phyloP scores from a whole-genome alignment of 2,797 vertebrate species.

The Gephyroberyx darwinii region DNA sequence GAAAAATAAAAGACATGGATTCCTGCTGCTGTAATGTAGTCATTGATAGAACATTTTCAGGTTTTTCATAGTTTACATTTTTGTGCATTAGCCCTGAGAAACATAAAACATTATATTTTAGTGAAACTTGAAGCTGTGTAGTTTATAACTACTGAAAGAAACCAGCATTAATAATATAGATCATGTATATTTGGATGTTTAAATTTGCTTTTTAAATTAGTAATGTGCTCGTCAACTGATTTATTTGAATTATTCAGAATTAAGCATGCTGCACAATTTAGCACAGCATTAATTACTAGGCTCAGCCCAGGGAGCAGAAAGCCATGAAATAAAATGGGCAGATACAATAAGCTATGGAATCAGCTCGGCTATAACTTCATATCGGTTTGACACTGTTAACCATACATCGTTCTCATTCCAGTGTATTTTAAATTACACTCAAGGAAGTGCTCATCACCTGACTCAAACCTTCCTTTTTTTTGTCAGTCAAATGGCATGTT shows the following conservation, averaged over 20 bases:
- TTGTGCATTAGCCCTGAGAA: conserved; percentile 55
- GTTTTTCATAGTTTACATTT: conserved; percentile 61
- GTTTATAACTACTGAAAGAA: conserved; percentile 23
- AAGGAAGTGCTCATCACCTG: conserved; percentile 7
- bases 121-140: not conserved
- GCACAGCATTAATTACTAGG: not conserved
- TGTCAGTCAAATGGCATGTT: not conserved
- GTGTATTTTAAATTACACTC: conserved; percentile 29
- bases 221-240: not conserved
- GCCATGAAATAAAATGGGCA: conserved; percentile 5
- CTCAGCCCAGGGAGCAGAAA: not conserved
- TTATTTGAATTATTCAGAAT: not conserved
- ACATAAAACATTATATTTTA: conserved; percentile 23
- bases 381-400: not conserved
- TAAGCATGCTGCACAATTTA: not conserved
- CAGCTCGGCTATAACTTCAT: not conserved
- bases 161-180: conserved; percentile 1
- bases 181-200: too few relatives aligned
- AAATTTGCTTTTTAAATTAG: not conserved
- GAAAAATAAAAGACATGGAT: conserved; percentile 68
- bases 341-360: not conserved
- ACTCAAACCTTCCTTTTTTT: conserved; percentile 1
- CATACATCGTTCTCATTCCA: not conserved
- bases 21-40: conserved; percentile 67
- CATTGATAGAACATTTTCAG: conserved; percentile 64